A percentile compares a stretch with the other conserved stretches of the same genome.
phyloP scores from a whole-genome alignment of 2,797 vertebrate genomes.

The Catostomus latipinnis region DNA sequence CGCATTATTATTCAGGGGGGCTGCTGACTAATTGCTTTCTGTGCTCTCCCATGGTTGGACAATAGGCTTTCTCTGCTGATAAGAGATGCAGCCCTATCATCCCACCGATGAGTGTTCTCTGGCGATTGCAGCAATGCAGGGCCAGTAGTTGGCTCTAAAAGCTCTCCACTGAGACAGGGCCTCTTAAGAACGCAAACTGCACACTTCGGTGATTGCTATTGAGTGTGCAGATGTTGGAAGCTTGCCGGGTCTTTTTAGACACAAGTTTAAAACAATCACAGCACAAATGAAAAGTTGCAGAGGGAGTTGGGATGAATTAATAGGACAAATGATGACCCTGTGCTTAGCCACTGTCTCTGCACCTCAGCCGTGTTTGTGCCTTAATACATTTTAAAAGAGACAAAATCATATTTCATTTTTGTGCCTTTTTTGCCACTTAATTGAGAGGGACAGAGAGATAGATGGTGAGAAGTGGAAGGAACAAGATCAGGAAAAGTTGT shows the following conservation, averaged over 20 bases:
- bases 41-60: constrained; percentile 81
- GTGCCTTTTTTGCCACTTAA: neutral
- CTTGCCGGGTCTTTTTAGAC: constrained; percentile 63
- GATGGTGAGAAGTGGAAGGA: neutral
- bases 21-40: constrained; percentile 83
- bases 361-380: constrained; percentile 15
- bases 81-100: constrained; percentile 83
- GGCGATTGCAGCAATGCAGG: constrained; percentile 76
- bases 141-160: constrained; percentile 77
- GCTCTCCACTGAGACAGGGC: constrained; percentile 78
- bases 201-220: constrained; percentile 67
- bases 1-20: constrained; percentile 81
- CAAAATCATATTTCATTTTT: neutral
- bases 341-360: constrained; percentile 73
- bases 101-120: constrained; percentile 77
- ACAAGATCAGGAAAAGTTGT: neutral
- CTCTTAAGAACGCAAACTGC: constrained; percentile 73
- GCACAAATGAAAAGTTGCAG: constrained; percentile 63
- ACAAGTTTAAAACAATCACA: constrained; percentile 42
- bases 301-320: constrained; percentile 52
- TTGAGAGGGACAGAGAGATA: neutral
- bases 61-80: constrained; percentile 81
- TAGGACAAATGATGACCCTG: constrained; percentile 15
- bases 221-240: constrained; percentile 71
- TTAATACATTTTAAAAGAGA: neutral